Conservation (phyloP, 2,888 invertebrate genomes). For the Caenorhabditis sp. region DNA sequence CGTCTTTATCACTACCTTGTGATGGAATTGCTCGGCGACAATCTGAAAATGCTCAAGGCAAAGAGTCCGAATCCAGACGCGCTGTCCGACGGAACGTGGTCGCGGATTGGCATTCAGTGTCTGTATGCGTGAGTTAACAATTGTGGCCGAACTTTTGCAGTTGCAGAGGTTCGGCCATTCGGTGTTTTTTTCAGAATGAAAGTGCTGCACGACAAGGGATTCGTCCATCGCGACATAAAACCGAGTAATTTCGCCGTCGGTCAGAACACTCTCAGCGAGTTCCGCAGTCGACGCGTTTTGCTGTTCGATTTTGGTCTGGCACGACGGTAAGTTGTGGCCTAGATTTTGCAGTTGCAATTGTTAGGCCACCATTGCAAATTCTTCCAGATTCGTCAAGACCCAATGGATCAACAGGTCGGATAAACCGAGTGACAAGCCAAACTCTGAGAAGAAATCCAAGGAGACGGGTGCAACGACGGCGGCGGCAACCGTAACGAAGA, state of each 20-base stretch:
- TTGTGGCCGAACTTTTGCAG: background rate
- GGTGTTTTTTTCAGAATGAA: conserved; percentile 37
- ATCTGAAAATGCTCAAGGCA: conserved; percentile 65
- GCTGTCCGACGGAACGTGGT: conserved; percentile 66
- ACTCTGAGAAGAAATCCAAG: too few species aligned
- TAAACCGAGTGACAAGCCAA: too few species aligned
- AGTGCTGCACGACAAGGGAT: conserved; percentile 48
- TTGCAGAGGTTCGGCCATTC: too few species aligned
- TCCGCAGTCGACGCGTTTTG: conserved; percentile 8
- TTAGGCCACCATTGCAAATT: background rate
- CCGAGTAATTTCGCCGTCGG: conserved; percentile 41
- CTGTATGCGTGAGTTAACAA: conserved; percentile 53
- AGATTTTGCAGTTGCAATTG: too few species aligned
- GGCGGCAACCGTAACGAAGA: too few species aligned
- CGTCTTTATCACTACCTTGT: conserved; percentile 65
- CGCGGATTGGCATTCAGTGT: conserved; percentile 73
- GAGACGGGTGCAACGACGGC: too few species aligned
- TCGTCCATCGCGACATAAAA: conserved; percentile 57
- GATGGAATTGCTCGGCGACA: conserved; percentile 75
- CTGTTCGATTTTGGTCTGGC: conserved; percentile 50
- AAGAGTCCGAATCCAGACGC: conserved; percentile 31
- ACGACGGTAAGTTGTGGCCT: conserved; percentile 8
- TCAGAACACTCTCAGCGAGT: background rate
- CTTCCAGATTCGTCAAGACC: background rate
- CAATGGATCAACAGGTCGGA: too few species aligned